These are phyloP conservation scores for Acanthurus leucopareius DNA, from an alignment of 2,797 vertebrate genomes.

Conservation along the genomic window DNA sequence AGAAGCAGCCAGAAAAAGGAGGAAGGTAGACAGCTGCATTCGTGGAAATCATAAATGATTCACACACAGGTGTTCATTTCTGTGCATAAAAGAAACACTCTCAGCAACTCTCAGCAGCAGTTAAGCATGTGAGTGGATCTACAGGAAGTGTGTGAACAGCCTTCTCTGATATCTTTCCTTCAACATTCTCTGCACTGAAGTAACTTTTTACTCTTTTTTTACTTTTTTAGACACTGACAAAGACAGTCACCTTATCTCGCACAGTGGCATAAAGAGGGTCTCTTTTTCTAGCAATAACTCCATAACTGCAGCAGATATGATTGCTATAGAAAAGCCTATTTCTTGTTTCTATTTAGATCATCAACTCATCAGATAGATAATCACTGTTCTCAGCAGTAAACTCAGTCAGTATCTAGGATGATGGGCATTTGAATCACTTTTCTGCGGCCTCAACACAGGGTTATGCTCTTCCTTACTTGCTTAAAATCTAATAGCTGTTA, in stretches of 20 bases:
- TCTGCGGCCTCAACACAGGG: neutral
- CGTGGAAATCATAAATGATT: conserved; percentile 43
- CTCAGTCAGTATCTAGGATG: neutral
- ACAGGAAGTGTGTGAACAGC: neutral
- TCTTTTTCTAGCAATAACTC: neutral
- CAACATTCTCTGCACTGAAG: conserved; percentile 11
- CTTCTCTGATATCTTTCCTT: neutral
- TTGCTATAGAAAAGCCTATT: neutral
- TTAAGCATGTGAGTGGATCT: neutral
- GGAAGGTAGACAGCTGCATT: conserved; percentile 2
- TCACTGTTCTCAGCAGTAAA: neutral
- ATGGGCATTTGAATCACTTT: neutral
- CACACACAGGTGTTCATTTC: conserved; percentile 39
- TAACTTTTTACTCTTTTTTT: neutral
- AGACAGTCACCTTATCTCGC: neutral
- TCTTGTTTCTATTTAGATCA: conserved; percentile 2
- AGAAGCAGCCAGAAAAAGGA: neutral
- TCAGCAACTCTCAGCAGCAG: conserved; percentile 8
- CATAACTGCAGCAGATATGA: neutral
- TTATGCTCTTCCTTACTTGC: too few species aligned
- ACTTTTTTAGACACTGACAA: neutral
- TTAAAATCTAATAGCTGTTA: neutral
- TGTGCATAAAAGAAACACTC: conserved; percentile 16
- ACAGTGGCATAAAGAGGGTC: neutral
- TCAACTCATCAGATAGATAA: neutral